phyloP scores from a whole-genome alignment of 2,888 invertebrate genomes.

The Palloptera scutellata region DNA sequence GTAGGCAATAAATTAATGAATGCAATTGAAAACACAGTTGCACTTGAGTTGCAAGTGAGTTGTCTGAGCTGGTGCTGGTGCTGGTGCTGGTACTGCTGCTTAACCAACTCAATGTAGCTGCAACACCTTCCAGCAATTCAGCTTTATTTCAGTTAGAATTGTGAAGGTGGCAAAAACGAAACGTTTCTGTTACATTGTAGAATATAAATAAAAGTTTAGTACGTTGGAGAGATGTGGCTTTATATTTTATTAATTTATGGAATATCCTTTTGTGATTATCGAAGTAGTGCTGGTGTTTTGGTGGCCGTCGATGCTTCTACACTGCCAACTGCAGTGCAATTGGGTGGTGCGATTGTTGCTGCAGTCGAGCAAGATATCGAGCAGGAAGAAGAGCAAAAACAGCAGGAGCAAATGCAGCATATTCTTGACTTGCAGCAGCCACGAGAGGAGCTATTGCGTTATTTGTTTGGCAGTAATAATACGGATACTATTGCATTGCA shows the following conservation, averaged over 20 bases:
- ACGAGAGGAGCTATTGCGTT: neutral
- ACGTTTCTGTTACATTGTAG: slow-evolving; percentile 14
- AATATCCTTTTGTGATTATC: slow-evolving; percentile 35
- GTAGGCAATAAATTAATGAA: too few relatives aligned
- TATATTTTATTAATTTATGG: slow-evolving; percentile 17
- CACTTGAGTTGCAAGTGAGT: too few relatives aligned
- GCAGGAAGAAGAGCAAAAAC: slow-evolving; percentile 21
- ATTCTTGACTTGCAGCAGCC: neutral
- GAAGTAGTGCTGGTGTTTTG: neutral
- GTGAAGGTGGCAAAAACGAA: neutral
- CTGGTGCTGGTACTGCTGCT: too few relatives aligned
- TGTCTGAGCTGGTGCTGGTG: too few relatives aligned
- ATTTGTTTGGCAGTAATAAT: neutral
- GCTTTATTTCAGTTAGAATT: slow-evolving; percentile 25
- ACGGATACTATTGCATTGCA: neutral
- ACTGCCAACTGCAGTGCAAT: slow-evolving; percentile 40
- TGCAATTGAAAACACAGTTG: too few relatives aligned
- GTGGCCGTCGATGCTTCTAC: neutral
- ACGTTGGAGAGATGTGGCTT: slow-evolving; percentile 13
- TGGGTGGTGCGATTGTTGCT: slow-evolving; percentile 48
- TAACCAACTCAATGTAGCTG: neutral
- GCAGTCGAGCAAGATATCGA: slow-evolving; percentile 47
- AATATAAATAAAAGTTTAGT: neutral
- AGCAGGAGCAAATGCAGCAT: neutral
- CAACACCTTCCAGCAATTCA: slow-evolving; percentile 16